phyloP scores from a whole-genome alignment of 1,140 invertebrate species.

The Panulirus ornatus region DNA sequence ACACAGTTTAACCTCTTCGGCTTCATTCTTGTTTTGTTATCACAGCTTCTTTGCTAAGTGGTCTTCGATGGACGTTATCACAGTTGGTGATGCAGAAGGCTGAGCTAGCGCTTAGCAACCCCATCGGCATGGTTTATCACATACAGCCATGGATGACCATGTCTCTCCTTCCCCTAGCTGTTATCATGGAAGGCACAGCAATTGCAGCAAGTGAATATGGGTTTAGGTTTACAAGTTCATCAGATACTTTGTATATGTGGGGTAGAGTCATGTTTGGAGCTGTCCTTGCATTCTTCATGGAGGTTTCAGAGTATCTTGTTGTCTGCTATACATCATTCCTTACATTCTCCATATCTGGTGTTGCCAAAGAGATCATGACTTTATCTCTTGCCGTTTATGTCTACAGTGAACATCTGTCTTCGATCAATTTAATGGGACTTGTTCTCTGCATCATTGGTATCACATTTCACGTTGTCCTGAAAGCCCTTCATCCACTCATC shows the following conservation, averaged over 20 bases:
- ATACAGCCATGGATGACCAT: conserved; percentile 99
- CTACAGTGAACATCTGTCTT: conserved; percentile 66
- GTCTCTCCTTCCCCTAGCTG: conserved; percentile 90
- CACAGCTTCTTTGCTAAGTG: conserved; percentile 91
- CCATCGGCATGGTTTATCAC: conserved; percentile 98
- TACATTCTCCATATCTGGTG: conserved; percentile 95
- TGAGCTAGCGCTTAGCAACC: conserved; percentile 93
- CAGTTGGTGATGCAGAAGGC: conserved; percentile 97
- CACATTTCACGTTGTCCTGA: conserved; percentile 90
- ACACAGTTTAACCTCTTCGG: conserved; percentile 94
- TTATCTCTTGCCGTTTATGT: conserved; percentile 73
- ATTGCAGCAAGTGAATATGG: conserved; percentile 70
- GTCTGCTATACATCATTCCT: conserved; percentile 97
- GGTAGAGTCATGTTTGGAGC: conserved; percentile 53
- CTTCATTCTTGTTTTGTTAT: conserved; percentile 93
- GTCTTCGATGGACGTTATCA: conserved; percentile 97
- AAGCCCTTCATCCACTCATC: conserved; percentile 78
- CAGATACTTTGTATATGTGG: conserved; percentile 43
- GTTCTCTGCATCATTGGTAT: conserved; percentile 94
- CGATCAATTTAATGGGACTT: conserved; percentile 84
- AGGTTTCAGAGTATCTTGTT: conserved; percentile 91
- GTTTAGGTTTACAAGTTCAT: conserved; percentile 65
- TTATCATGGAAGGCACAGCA: conserved; percentile 85
- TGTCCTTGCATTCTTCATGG: conserved; percentile 66
- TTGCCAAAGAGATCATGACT: conserved; percentile 90